These are phyloP conservation scores for Haplotaxodon microlepis DNA, from an alignment of 2,113 vertebrate genomes.

Conservation along the genomic window DNA sequence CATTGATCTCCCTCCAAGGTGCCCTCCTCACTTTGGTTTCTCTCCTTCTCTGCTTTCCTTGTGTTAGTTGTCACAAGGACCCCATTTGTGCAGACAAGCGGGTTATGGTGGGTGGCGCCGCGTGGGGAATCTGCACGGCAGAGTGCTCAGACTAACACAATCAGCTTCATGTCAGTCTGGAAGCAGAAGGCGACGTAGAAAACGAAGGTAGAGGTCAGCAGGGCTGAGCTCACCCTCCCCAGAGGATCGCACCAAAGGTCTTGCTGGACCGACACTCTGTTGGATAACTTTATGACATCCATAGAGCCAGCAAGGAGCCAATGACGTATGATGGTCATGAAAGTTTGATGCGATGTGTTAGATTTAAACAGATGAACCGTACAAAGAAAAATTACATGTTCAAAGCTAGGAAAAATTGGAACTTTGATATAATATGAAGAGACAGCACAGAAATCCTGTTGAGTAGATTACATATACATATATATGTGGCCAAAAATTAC, in stretches of 20 bases:
- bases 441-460: neutral
- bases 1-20: conserved; percentile 53
- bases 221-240: conserved; percentile 38
- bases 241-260: conserved; percentile 11
- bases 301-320: neutral
- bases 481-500: neutral
- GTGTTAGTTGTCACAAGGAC: conserved; percentile 35
- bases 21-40: conserved; percentile 24
- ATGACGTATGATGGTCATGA: neutral
- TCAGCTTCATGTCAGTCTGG: conserved; percentile 40
- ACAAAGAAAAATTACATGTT: neutral
- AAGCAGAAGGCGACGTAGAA: conserved; percentile 16
- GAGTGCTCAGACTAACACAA: conserved; percentile 41
- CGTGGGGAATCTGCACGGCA: conserved; percentile 1
- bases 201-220: conserved; percentile 35
- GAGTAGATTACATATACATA: neutral
- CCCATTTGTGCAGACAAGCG: conserved; percentile 26
- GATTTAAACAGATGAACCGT: neutral
- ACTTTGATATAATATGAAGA: neutral
- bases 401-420: neutral
- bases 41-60: conserved; percentile 8
- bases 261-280: neutral
- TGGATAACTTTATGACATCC: neutral
- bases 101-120: conserved; percentile 26
- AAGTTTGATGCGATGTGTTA: neutral